Conservation (phyloP, 1,140 invertebrate species). For the Platorchestia sp. region DNA sequence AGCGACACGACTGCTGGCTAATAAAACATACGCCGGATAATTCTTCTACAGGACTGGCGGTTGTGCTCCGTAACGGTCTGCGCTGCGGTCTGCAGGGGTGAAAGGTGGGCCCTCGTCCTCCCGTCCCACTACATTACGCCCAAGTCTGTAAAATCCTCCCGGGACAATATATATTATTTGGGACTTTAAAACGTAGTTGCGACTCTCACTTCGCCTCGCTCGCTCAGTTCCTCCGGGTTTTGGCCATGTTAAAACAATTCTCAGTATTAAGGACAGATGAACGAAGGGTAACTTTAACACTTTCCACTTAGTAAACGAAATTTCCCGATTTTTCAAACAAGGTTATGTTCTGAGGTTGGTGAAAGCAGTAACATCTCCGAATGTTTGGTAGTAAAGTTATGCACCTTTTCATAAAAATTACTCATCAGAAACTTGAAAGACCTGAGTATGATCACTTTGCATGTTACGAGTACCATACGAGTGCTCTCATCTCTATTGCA, state of each 20-base stretch:
- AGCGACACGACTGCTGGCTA: not conserved
- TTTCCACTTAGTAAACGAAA: not conserved
- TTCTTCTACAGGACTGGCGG: not conserved
- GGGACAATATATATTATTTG: not conserved
- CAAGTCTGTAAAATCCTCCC: not conserved
- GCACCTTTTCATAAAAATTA: not conserved
- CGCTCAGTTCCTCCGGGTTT: not conserved
- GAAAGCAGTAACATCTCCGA: not conserved
- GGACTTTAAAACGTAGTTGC: not conserved
- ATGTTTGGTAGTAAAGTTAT: not conserved
- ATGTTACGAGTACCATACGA: too few species aligned
- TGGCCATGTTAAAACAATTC: not conserved
- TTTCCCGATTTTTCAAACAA: not conserved
- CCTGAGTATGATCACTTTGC: too few species aligned
- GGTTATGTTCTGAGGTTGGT: not conserved
- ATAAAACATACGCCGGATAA: conserved; percentile 25
- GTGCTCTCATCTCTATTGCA: too few species aligned
- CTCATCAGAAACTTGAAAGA: not conserved
- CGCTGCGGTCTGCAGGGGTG: conserved; percentile 15
- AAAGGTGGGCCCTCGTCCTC: conserved; percentile 24
- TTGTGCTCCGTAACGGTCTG: conserved; percentile 43
- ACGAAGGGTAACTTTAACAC: not conserved
- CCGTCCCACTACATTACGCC: conserved; percentile 12
- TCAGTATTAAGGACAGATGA: not conserved
- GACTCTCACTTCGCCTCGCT: not conserved